A percentile compares a stretch with the other conserved stretches of the same genome.
These are phyloP conservation scores for Parnassius apollo DNA, from an alignment of 2,888 invertebrate genomes.

Conservation along the genomic window DNA sequence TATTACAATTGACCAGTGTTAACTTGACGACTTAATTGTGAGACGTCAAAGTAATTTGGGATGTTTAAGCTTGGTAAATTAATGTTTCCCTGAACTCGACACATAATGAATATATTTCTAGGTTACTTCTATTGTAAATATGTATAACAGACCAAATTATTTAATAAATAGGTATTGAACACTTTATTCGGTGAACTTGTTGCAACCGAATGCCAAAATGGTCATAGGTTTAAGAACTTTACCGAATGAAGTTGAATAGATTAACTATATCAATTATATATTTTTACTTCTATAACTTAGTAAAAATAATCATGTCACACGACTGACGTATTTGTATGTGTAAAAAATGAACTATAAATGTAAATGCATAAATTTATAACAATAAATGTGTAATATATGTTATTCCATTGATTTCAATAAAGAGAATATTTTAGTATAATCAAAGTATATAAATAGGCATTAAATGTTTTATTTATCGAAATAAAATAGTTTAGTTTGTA, in stretches of 20 bases:
- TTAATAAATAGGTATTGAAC: constrained; percentile 11
- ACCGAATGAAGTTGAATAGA: not conserved
- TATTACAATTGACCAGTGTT: too few relatives aligned
- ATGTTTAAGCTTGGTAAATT: not conserved
- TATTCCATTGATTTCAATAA: constrained; percentile 30
- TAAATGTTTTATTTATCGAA: constrained; percentile 25
- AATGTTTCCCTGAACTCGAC: not conserved
- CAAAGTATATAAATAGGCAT: constrained; percentile 20
- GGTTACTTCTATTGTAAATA: constrained; percentile 19
- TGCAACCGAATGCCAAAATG: not conserved
- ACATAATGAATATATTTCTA: not conserved
- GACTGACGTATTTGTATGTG: constrained; percentile 7
- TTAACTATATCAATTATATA: constrained; percentile 16
- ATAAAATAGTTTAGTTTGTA: constrained; percentile 24
- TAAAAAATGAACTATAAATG: constrained; percentile 12
- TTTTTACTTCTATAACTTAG: constrained; percentile 12
- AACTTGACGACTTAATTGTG: too few relatives aligned
- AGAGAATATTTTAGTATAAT: constrained; percentile 29
- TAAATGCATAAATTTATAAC: constrained; percentile 21
- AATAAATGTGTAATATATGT: constrained; percentile 21
- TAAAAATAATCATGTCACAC: constrained; percentile 15
- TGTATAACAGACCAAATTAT: constrained; percentile 25
- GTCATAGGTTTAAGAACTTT: not conserved
- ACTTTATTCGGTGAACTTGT: constrained; percentile 1
- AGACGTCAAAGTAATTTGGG: too few relatives aligned